Evolutionary conservation across 2,888 invertebrate genomes (phyloP), one percentile per base, ranked within the genome.

Genomic region (Agrilus mali): DNA sequence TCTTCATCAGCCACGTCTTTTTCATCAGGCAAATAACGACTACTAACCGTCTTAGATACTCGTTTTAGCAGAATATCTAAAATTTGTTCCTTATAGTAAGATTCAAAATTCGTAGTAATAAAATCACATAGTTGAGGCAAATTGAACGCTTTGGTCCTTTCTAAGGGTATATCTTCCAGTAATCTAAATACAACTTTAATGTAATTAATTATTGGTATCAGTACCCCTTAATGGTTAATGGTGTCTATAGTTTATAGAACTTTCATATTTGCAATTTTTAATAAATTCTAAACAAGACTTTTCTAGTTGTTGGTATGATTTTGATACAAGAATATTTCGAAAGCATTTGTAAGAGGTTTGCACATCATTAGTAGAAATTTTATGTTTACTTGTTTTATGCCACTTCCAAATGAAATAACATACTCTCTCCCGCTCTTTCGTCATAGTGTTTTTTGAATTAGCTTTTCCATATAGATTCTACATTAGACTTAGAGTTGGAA

Each of bases 381-480:
- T 27, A 31, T 41, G 35, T 36, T 41, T 41, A 1, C n/a, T 4
- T 16, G 17, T 35, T 16, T 14, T 14, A 4, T 36, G 15, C 41
- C 41, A 41, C 10, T 36, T 36, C 41, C 41, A 48, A 36, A 20
- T 41, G 44, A 16, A 32, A 27, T 20, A 49, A 41, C 40, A 45
- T 44, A 41, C 41, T 38, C 37, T 41, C 33, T 33, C 49, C 51
- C n/a, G 44, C 22, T 41, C 41, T 47, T 12, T 38, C 43, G 34
- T 49, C 50, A 41, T 45, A 50, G 16, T 37, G 33, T 22, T 31
- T 40, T 44, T 48, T 44, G 39, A 50, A 51, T 41, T 49, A 33
- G 31, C 33, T 41, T 40, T 34, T 44, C 49, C 51, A 51, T 46
- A 49, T 38, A 36, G 47, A 47, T 39, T 35, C 12, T 38, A 50